Conservation (phyloP, 2,797 vertebrate genomes). For the Clarias laeviceps region DNA sequence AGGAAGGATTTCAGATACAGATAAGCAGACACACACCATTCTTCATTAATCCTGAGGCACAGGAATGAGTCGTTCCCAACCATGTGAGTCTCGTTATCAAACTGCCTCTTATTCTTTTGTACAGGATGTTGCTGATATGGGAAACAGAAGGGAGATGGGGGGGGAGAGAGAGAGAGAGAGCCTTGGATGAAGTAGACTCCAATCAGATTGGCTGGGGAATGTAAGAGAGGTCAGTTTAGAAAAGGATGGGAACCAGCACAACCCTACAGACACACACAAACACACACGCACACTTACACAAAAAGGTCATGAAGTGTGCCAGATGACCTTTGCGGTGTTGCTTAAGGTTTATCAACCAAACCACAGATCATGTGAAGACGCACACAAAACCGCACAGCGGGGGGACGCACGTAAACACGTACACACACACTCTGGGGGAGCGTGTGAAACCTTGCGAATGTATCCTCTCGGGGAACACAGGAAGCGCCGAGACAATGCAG, state of each 20-base stretch:
- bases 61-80: conserved; percentile 53
- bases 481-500: conserved; percentile 80
- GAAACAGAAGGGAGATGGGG: conserved; percentile 14
- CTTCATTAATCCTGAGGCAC: conserved; percentile 64
- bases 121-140: conserved; percentile 40
- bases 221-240: conserved; percentile 29
- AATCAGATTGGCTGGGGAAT: conserved; percentile 31
- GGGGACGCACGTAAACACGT: conserved; percentile 31
- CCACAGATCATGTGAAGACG: conserved; percentile 34
- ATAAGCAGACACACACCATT: conserved; percentile 62
- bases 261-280: neutral
- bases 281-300: conserved; percentile 10
- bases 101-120: conserved; percentile 46
- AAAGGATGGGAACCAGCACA: conserved; percentile 39
- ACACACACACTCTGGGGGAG: conserved; percentile 66
- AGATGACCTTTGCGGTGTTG: conserved; percentile 25
- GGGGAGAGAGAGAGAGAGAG: conserved; percentile 6
- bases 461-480: conserved; percentile 81
- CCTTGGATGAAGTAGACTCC: neutral
- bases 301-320: conserved; percentile 4
- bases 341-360: conserved; percentile 24
- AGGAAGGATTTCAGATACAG: conserved; percentile 47
- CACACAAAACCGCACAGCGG: conserved; percentile 25
- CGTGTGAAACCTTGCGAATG: conserved; percentile 77
- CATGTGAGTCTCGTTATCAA: conserved; percentile 65